phyloP scores from a whole-genome alignment of 2,113 vertebrate genomes.

The Cairina moschata region DNA sequence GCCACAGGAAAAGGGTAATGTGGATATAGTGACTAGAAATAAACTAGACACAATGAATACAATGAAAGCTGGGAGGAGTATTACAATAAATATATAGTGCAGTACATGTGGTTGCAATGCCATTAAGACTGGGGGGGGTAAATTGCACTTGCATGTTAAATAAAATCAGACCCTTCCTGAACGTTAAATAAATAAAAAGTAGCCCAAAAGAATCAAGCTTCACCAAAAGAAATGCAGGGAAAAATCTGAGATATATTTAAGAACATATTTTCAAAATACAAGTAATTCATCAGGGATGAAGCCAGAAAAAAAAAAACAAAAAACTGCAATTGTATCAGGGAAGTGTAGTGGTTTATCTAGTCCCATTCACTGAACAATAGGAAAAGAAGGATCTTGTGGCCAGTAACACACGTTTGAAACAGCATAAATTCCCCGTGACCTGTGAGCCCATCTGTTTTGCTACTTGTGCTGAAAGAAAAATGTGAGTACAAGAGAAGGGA shows the following conservation, averaged over 20 bases:
- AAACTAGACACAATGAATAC: background rate
- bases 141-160: background rate
- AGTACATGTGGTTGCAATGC: background rate
- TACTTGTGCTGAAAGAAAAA: background rate
- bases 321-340: background rate
- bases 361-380: background rate
- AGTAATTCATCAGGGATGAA: background rate
- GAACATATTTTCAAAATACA: background rate
- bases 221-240: background rate
- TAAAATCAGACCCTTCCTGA: background rate
- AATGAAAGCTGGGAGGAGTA: background rate
- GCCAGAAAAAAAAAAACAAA: background rate
- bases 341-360: background rate
- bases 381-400: background rate
- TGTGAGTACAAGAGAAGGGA: background rate
- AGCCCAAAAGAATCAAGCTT: background rate
- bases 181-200: background rate
- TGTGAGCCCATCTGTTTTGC: background rate
- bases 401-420: background rate
- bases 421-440: background rate
- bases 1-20: conserved; percentile 3
- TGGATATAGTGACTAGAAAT: background rate
- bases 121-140: background rate
- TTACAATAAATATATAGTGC: background rate
- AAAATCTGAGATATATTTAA: background rate